A percentile compares a stretch with the other conserved stretches of the same genome.
phyloP scores from a whole-genome alignment of 2,797 vertebrate genomes.

The Micropoecilia bifurca region DNA sequence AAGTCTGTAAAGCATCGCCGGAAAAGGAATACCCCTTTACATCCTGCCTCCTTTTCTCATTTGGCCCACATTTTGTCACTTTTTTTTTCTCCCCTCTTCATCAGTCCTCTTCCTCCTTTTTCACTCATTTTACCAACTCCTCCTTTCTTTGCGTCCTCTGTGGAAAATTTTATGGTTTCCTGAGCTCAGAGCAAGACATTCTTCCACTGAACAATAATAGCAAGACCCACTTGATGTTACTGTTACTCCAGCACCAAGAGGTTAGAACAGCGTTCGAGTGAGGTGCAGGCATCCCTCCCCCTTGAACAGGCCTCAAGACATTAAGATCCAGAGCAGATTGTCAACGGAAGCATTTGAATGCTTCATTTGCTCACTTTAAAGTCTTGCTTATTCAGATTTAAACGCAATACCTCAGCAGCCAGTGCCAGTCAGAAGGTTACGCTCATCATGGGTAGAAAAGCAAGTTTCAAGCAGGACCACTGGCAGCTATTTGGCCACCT shows the following conservation, averaged over 20 bases:
- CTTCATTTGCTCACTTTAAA: conserved; percentile 57
- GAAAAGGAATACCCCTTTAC: conserved; percentile 72
- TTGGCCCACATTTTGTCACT: conserved; percentile 77
- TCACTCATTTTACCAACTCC: conserved; percentile 59
- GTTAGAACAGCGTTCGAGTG: conserved; percentile 28
- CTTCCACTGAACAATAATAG: conserved; percentile 78
- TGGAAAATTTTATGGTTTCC: conserved; percentile 83
- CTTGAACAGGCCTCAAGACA: conserved; percentile 49
- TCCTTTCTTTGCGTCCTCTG: conserved; percentile 68
- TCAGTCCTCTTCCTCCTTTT: conserved; percentile 68
- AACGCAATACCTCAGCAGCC: conserved; percentile 16
- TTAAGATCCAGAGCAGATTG: conserved; percentile 37
- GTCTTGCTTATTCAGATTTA: conserved; percentile 49
- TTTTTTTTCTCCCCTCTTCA: conserved; percentile 56
- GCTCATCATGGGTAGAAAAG: background rate
- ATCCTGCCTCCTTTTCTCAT: conserved; percentile 74
- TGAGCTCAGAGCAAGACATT: conserved; percentile 77
- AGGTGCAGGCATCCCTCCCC: conserved; percentile 22
- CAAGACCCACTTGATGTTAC: conserved; percentile 74
- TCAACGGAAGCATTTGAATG: conserved; percentile 42
- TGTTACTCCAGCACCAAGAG: conserved; percentile 47
- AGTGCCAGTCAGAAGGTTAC: background rate
- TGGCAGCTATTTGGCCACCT: background rate
- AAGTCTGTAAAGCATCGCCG: conserved; percentile 67
- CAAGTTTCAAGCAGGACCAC: background rate